These are phyloP conservation scores for Falco punctatus DNA, from an alignment of 2,113 vertebrate genomes.

Conservation along the genomic window DNA sequence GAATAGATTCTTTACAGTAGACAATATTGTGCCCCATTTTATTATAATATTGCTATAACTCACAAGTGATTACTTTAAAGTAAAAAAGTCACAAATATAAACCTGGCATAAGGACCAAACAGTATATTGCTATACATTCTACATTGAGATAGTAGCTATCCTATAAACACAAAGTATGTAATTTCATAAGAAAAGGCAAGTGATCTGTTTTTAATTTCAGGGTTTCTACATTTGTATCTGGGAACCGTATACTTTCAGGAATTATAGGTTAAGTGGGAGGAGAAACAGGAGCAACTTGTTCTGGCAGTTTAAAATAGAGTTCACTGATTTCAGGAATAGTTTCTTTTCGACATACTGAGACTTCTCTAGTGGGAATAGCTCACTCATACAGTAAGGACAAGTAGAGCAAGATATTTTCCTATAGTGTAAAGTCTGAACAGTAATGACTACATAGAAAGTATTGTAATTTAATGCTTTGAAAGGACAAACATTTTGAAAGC, in stretches of 20 bases:
- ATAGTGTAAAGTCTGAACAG: neutral
- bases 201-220: neutral
- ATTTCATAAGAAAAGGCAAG: neutral
- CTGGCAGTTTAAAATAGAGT: neutral
- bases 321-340: neutral
- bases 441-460: neutral
- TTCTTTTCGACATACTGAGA: neutral
- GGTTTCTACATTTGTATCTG: neutral
- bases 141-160: neutral
- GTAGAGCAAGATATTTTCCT: neutral
- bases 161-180: neutral
- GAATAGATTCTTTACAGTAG: neutral
- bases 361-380: neutral
- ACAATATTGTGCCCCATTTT: neutral
- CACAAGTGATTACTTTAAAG: neutral
- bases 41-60: neutral
- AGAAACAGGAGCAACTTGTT: neutral
- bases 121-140: neutral
- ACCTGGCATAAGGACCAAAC: neutral
- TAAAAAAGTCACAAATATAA: neutral
- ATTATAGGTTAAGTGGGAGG: neutral
- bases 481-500: neutral
- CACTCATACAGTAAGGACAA: neutral
- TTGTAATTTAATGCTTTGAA: neutral
- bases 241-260: conserved; percentile 3